phyloP scores from a whole-genome alignment of 2,797 vertebrate genomes.

The Aphelocoma californica region DNA sequence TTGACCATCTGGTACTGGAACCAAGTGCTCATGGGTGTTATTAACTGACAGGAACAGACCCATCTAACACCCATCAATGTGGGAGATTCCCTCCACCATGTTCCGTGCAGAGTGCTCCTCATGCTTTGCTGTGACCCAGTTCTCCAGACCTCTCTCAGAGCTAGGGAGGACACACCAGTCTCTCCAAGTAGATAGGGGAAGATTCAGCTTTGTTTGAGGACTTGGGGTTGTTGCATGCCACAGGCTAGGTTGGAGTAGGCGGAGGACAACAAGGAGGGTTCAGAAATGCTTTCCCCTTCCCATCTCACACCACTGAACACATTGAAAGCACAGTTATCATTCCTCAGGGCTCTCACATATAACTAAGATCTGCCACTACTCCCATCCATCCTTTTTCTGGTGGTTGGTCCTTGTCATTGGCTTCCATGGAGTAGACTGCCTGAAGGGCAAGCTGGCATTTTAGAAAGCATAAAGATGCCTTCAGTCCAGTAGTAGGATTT shows the following conservation, averaged over 20 bases:
- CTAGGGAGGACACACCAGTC: background rate
- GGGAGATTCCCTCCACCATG: background rate
- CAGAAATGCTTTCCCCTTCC: background rate
- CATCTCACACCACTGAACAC: background rate
- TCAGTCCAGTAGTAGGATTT: background rate
- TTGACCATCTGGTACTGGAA: background rate
- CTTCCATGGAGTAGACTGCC: background rate
- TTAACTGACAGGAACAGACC: background rate
- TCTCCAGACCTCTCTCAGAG: background rate
- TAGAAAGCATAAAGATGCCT: background rate
- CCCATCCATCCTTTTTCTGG: background rate
- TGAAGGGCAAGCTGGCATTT: background rate
- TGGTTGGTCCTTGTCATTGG: background rate
- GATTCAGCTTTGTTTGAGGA: background rate
- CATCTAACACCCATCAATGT: rapidly evolving
- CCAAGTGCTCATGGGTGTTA: background rate
- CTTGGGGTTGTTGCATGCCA: background rate
- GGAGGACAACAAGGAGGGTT: background rate
- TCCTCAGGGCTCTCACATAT: background rate
- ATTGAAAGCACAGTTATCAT: background rate
- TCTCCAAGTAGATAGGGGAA: background rate
- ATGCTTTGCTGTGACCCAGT: background rate
- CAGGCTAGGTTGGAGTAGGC: background rate
- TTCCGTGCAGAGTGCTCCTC: background rate
- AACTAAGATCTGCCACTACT: background rate